These are phyloP conservation scores for Pyrrhia umbra DNA, from an alignment of 2,888 invertebrate genomes.

Conservation along the genomic window DNA sequence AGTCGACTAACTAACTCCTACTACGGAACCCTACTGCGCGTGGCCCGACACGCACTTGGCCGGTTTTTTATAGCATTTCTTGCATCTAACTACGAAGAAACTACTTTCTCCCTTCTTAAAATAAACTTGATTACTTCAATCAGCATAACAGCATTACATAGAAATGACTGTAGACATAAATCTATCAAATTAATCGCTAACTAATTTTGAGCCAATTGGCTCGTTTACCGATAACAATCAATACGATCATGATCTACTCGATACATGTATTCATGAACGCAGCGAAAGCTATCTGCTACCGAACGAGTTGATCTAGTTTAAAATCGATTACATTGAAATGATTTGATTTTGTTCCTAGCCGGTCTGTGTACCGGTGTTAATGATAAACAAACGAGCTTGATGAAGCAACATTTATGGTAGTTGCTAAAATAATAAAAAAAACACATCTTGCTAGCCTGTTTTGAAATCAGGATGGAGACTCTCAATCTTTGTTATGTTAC, in stretches of 20 bases:
- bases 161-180: slow-evolving; percentile 9
- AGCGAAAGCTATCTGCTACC: slow-evolving; percentile 63
- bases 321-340: slow-evolving; percentile 60
- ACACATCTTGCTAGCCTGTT: too few species aligned
- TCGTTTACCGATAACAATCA: slow-evolving; percentile 48
- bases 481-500: too few species aligned
- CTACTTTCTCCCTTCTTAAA: slow-evolving; percentile 26
- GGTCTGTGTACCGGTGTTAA: slow-evolving; percentile 28
- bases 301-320: slow-evolving; percentile 62
- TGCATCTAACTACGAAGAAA: not conserved
- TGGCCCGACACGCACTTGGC: too few species aligned
- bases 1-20: too few species aligned
- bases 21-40: too few species aligned
- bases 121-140: slow-evolving; percentile 19
- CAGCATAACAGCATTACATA: slow-evolving; percentile 13
- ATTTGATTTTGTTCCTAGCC: slow-evolving; percentile 49
- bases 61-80: not conserved
- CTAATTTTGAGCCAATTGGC: slow-evolving; percentile 44
- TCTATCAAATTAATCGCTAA: slow-evolving; percentile 28
- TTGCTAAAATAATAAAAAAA: not conserved
- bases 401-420: slow-evolving; percentile 36
- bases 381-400: slow-evolving; percentile 43
- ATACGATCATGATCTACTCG: slow-evolving; percentile 41
- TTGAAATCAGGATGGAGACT: too few species aligned
- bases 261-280: slow-evolving; percentile 49